These are phyloP conservation scores for human (Homo sapiens) DNA, from an alignment of 2,113 vertebrate species.

Conservation along the genomic window GRCh38 chr3:169584001-169584500, in stretches of 20 bases:
- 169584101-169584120: not conserved
- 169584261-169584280: not conserved
- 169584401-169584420: no score
- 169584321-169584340: no score
- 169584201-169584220: not conserved
- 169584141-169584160: constrained; percentile 20
- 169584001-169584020: not conserved
- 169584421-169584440: no score
- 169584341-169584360: no score
- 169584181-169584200: not conserved
- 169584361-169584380: no score
- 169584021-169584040: not conserved
- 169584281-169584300: not conserved
- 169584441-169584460: no score
- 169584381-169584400: no score
- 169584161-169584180: not conserved
- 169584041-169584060: not conserved
- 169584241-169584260: constrained; percentile 25
- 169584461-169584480: no score
- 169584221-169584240: not conserved
- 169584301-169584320: no score
- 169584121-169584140: not conserved
- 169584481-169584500: no score
- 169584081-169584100: not conserved
- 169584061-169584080: not conserved